Percentiles rank a stretch among this genome's conserved stretches.
phyloP scores from a whole-genome alignment of 2,888 invertebrate genomes.

The Stenodema calcarata region DNA sequence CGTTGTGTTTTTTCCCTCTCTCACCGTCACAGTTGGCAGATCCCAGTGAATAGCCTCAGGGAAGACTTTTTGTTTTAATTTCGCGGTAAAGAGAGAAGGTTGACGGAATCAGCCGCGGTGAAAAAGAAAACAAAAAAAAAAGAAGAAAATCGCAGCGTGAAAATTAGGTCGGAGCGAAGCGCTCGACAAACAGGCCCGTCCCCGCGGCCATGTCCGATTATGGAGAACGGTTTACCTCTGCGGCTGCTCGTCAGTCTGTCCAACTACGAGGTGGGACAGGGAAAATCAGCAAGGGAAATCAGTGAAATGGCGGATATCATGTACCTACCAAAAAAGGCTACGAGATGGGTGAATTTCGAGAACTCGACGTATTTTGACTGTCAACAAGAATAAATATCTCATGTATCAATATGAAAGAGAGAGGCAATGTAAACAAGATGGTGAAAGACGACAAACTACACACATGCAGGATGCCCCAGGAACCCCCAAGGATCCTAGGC shows the following conservation, averaged over 20 bases:
- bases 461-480: too few relatives aligned
- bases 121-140: not conserved
- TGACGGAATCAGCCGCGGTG: not conserved
- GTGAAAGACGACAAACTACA: too few relatives aligned
- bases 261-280: too few relatives aligned
- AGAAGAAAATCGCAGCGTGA: not conserved
- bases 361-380: too few relatives aligned
- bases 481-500: too few relatives aligned
- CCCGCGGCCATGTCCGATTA: not conserved
- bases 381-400: too few relatives aligned
- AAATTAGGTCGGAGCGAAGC: not conserved
- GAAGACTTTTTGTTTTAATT: not conserved
- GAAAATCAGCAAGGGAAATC: too few relatives aligned
- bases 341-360: too few relatives aligned
- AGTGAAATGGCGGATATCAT: too few relatives aligned
- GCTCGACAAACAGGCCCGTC: not conserved
- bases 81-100: conserved; percentile 2
- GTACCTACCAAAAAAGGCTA: too few relatives aligned
- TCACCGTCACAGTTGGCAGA: not conserved
- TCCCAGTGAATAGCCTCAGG: not conserved
- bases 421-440: too few relatives aligned
- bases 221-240: not conserved
- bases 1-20: not conserved
- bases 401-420: too few relatives aligned
- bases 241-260: not conserved